Evolutionary conservation across 1,140 invertebrate species (phyloP), one percentile per base, ranked within the genome.

Genomic region (Reticulitermes speratus): DNA sequence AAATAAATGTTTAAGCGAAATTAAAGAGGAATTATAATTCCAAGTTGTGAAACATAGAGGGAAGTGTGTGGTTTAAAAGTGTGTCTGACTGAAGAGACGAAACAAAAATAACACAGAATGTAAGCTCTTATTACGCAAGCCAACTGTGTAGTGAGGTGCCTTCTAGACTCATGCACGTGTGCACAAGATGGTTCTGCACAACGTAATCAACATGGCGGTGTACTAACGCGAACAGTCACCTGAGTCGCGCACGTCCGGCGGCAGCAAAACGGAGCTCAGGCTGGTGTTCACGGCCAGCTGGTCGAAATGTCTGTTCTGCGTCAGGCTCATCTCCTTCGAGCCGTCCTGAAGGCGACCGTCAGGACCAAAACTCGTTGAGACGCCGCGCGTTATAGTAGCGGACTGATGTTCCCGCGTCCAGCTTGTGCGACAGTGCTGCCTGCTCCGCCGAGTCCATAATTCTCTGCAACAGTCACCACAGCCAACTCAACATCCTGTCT

Each of bases 381-480:
- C 94, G 94, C 88, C 95, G 93, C 11, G 95, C 95, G 86, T 89
- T 88, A 69, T 87, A 85, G 82, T 89, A 90, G 65, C 89, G 88
- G 21, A 89, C 86, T 9, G 87, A 65, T 59, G 85, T 82, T 87
- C 90, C 90, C 86, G 89, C 88, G 14, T 94, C 93, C 25, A 89
- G 88, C 84, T 89, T 89, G 86, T 91, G 90, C 12, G 96, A 96
- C 21, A 97, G 91, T 0, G 96, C 96, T 2, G 96, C 96, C 89
- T 97, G 96, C 89, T 97, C 96, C 0, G 96, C 96, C 8, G 95
- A 96, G 90, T 97, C 96, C 95, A 97, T 96, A 89, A 97, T 94
- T 88, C 96, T 94, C 96, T 97, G 92, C 45, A 91, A 91, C 52
- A 87, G 87, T 84, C n/a, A 86, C 52, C 55, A 82, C 69, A 87